Base-by-base conservation (phyloP, 2,113 vertebrate species). In the Lamprologus speciosus region DNA sequence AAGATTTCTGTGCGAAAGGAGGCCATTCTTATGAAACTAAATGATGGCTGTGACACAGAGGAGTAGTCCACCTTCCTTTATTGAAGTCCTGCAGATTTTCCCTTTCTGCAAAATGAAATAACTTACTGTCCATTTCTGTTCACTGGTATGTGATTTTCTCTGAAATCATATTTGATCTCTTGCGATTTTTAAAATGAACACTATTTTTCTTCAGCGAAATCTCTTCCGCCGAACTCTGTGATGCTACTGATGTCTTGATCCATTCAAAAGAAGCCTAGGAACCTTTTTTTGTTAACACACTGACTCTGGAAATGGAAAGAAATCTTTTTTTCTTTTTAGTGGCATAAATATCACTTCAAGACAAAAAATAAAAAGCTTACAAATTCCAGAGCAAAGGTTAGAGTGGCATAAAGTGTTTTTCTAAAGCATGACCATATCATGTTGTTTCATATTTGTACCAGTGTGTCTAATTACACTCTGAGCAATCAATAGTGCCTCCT, bases 391-490 rank as follows among this genome's bases (percentile, higher is more conserved):
- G 23, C 12, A 73, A 70, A 82, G 35, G 8, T 1, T 53, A 21
- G 53, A 2, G 13, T 3, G 5, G 3, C 7, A 19, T 4, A 1
- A 55, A 21, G 40, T 5, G n/a, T 21, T 4, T 78, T 42, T 26
- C 45, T 31, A 37, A 89, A 63, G n/a, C 26, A 26, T 17, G 42
- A 35, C 9, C 33, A 9, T 83, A 19, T 63, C 80, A 51, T 31
- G 80, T 79, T 85, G 80, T 35, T 58, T 83, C 45, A 42, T 16
- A 79, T 75, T 86, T 37, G 83, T 58, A 82, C 51, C 37, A 17
- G 2, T 40, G 65, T 83, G 40, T 89, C 65, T 92, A 88, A 93
- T 92, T 93, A 89, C 84, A 85, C 16, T 8, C 3, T n/a, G 54
- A 75, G 23, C 81, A 51, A 87, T 92, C 89, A 78, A 91, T 92